Conservation (phyloP, 2,888 invertebrate genomes). For the Phania funesta region DNA sequence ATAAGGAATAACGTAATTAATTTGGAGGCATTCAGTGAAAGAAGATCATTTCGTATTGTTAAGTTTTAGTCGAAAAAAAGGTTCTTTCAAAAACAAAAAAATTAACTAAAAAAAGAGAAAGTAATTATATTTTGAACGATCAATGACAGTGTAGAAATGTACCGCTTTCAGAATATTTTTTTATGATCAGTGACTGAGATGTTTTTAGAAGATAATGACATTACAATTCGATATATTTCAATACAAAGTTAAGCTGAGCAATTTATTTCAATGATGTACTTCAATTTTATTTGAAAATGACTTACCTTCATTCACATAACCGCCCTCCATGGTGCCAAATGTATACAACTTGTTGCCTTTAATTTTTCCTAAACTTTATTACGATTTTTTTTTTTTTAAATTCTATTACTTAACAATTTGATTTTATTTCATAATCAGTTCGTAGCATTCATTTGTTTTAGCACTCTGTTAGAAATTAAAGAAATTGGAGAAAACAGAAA, state of each 20-base stretch:
- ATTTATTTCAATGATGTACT: neutral
- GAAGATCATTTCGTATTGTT: too few relatives aligned
- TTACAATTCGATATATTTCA: too few relatives aligned
- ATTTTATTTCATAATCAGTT: slow-evolving; percentile 30
- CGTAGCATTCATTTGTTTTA: slow-evolving; percentile 35
- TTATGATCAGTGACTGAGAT: too few relatives aligned
- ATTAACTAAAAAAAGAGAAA: too few relatives aligned
- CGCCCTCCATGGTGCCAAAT: slow-evolving; percentile 79
- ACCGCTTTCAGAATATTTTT: too few relatives aligned
- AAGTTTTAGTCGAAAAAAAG: too few relatives aligned
- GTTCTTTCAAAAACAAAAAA: too few relatives aligned
- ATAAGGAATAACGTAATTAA: too few relatives aligned
- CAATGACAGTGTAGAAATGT: too few relatives aligned
- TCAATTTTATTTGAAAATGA: slow-evolving; percentile 11
- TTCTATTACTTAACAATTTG: slow-evolving; percentile 17
- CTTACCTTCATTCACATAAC: slow-evolving; percentile 80
- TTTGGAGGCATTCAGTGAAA: too few relatives aligned
- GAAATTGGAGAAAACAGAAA: neutral
- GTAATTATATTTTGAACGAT: too few relatives aligned
- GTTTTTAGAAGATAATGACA: too few relatives aligned
- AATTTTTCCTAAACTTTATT: slow-evolving; percentile 56
- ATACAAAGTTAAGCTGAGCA: neutral
- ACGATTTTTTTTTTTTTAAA: slow-evolving; percentile 4
- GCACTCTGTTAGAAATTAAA: slow-evolving; percentile 50
- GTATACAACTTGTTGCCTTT: slow-evolving; percentile 74